Conservation (phyloP, 2,113 vertebrate species). For the Scophthalmus maximus region DNA sequence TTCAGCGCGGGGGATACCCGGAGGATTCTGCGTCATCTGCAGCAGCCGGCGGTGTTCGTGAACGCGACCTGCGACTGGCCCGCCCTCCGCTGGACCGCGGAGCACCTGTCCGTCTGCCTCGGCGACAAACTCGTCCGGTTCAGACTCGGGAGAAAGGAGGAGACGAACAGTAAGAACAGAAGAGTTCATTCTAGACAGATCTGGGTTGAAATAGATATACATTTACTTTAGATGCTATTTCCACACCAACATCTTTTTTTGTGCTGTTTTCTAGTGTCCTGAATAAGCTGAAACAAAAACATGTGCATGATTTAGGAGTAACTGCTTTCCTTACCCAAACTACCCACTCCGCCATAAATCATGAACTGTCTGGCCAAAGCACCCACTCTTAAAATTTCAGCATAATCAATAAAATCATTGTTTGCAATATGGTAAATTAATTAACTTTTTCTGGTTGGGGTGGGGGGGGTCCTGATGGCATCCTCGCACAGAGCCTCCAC, state of each 20-base stretch:
- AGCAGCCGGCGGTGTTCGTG: constrained; percentile 89
- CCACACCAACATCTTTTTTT: too few species aligned
- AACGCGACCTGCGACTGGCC: constrained; percentile 91
- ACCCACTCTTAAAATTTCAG: too few species aligned
- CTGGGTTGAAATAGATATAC: background rate
- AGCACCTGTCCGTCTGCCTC: constrained; percentile 83
- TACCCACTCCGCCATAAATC: too few species aligned
- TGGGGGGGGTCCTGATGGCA: background rate
- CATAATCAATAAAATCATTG: too few species aligned
- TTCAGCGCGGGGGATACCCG: constrained; percentile 87
- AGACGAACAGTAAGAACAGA: constrained; percentile 81
- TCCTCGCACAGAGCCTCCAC: background rate
- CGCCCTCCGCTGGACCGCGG: constrained; percentile 85
- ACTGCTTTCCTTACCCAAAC: too few species aligned
- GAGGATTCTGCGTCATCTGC: constrained; percentile 85
- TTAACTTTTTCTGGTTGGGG: background rate
- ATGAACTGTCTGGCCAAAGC: too few species aligned
- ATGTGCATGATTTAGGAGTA: too few species aligned
- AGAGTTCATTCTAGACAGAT: background rate
- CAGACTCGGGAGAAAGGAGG: constrained; percentile 85
- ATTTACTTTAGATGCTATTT: too few species aligned
- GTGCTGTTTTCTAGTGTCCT: too few species aligned
- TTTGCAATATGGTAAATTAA: too few species aligned
- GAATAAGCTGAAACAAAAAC: too few species aligned
- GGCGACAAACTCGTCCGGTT: constrained; percentile 84